Conservation (phyloP, 2,888 invertebrate species). For the Callosobruchus maculatus region DNA sequence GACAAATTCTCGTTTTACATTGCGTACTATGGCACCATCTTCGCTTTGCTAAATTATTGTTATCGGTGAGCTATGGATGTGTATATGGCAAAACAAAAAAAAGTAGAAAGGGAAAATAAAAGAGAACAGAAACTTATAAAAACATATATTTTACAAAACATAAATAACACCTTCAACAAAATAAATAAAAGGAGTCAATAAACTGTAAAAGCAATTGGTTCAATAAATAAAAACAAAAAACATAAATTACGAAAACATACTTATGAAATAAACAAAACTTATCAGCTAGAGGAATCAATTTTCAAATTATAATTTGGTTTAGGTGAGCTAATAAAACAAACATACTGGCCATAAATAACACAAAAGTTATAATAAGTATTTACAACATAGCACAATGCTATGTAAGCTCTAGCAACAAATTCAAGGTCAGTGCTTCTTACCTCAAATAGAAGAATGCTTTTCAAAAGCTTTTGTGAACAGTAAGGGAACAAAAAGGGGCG, state of each 20-base stretch:
- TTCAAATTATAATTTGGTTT: constrained; percentile 9
- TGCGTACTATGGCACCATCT: too few relatives aligned
- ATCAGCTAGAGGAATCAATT: constrained; percentile 6
- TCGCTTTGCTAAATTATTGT: too few relatives aligned
- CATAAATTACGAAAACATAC: constrained; percentile 17
- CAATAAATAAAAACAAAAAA: constrained; percentile 21
- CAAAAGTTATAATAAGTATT: background rate
- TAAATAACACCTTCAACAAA: constrained; percentile 28
- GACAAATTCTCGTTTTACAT: too few relatives aligned
- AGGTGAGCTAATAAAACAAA: constrained; percentile 1
- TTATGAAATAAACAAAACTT: constrained; percentile 18
- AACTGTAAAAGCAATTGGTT: constrained; percentile 16
- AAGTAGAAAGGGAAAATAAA: constrained; percentile 25
- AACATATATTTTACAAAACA: constrained; percentile 28
- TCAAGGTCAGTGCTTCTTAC: background rate
- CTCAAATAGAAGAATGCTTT: background rate
- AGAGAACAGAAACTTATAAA: constrained; percentile 24
- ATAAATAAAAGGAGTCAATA: constrained; percentile 20
- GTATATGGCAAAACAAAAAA: constrained; percentile 21
- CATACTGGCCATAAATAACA: constrained; percentile 19
- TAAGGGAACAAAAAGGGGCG: background rate
- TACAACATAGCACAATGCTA: background rate
- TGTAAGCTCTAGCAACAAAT: background rate
- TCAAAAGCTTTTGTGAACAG: background rate
- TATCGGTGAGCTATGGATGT: too few relatives aligned